Percentiles rank a stretch among this genome's conserved stretches.
These are phyloP conservation scores for Hermaeophaga mercurialis DNA, from an alignment of 2,888 invertebrate species.

Conservation along the genomic window DNA sequence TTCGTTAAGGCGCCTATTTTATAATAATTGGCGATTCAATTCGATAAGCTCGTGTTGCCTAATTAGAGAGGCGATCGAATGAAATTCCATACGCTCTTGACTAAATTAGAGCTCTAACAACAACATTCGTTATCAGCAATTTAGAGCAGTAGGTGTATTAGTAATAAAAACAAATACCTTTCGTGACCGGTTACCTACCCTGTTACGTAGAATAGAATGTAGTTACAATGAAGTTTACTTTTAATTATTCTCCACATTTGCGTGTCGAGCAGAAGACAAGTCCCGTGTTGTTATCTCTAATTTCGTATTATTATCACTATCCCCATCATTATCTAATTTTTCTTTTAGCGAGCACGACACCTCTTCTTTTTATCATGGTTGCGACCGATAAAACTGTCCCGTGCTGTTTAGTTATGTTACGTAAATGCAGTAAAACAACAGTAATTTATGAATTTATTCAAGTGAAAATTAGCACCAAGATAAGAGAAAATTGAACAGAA, in stretches of 20 bases:
- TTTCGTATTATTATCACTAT: constrained; percentile 33
- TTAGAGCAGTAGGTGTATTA: constrained; percentile 27
- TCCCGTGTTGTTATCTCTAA: constrained; percentile 30
- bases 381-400: constrained; percentile 38
- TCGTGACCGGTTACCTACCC: constrained; percentile 41
- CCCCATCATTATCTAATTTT: constrained; percentile 28
- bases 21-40: neutral
- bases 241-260: constrained; percentile 42
- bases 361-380: constrained; percentile 25
- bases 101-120: constrained; percentile 11
- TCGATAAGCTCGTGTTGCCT: neutral
- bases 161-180: constrained; percentile 36
- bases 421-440: neutral
- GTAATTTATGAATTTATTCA: constrained; percentile 1
- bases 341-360: constrained; percentile 36
- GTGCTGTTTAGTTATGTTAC: constrained; percentile 29
- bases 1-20: no score
- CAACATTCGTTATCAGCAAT: constrained; percentile 20
- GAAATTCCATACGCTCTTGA: constrained; percentile 7
- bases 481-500: no score
- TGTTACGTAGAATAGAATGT: constrained; percentile 24
- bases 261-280: constrained; percentile 37
- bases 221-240: constrained; percentile 37
- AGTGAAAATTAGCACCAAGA: neutral
- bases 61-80: neutral